phyloP scores from a whole-genome alignment of 2,888 invertebrate species.

The Globia sparganii region DNA sequence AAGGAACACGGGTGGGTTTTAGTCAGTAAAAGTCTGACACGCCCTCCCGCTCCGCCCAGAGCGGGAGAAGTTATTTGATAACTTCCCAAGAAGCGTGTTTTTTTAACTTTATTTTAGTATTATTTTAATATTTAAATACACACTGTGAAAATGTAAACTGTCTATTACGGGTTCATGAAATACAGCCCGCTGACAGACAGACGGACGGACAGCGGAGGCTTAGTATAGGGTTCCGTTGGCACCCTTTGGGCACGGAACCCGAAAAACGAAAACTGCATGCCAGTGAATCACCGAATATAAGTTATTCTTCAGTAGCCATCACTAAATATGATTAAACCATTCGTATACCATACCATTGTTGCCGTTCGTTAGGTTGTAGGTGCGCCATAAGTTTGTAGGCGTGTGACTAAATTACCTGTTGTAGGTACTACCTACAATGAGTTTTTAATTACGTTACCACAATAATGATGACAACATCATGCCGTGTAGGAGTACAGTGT shows the following conservation, averaged over 20 bases:
- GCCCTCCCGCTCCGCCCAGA: too few species aligned
- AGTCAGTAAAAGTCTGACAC: too few species aligned
- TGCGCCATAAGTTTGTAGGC: conserved; percentile 10
- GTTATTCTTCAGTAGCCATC: background rate
- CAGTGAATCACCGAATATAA: background rate
- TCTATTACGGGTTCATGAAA: background rate
- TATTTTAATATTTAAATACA: too few species aligned
- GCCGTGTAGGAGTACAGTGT: conserved; percentile 53
- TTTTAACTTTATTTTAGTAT: too few species aligned
- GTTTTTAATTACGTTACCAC: conserved; percentile 53
- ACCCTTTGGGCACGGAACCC: too few species aligned
- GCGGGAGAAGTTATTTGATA: too few species aligned
- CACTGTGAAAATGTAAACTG: too few species aligned
- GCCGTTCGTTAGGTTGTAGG: background rate
- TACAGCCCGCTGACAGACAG: background rate
- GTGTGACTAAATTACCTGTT: conserved; percentile 17
- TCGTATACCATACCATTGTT: background rate
- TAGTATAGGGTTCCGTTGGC: too few species aligned
- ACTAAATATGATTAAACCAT: background rate
- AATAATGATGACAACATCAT: conserved; percentile 58
- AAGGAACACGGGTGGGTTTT: too few species aligned
- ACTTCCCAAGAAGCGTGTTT: too few species aligned
- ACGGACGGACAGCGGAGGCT: too few species aligned
- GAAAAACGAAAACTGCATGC: too few species aligned
- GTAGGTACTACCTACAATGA: conserved; percentile 33